Conservation (phyloP, 2,113 vertebrate species). For the Acrocephalus arundinaceus region DNA sequence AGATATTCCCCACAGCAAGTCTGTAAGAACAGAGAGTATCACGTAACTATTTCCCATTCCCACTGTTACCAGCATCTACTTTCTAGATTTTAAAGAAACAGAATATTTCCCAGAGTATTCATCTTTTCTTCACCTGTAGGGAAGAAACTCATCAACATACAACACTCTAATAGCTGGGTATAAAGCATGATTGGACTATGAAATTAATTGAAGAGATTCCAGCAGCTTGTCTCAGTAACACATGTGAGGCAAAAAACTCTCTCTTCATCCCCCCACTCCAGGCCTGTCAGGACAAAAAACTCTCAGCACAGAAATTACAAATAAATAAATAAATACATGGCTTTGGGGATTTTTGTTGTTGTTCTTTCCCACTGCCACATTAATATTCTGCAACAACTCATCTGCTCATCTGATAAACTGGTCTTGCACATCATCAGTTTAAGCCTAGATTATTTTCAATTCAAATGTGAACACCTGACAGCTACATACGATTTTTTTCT, state of each 20-base stretch:
- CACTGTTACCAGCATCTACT: not conserved
- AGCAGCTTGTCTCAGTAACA: not conserved
- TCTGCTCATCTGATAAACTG: not conserved
- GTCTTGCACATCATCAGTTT: not conserved
- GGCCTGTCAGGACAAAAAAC: not conserved
- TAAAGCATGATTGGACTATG: not conserved
- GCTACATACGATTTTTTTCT: not conserved
- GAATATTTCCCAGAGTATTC: not conserved
- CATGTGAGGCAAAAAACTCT: not conserved
- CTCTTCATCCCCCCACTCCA: rapidly evolving
- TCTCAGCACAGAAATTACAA: not conserved
- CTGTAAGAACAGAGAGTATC: not conserved
- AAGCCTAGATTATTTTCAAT: not conserved
- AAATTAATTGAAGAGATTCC: not conserved
- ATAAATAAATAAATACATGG: not conserved
- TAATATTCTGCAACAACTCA: not conserved
- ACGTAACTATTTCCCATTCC: not conserved
- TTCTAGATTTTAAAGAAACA: not conserved
- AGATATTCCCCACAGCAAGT: not conserved
- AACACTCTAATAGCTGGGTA: not conserved
- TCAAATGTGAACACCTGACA: not conserved
- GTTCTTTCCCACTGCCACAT: not conserved
- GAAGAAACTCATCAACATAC: not conserved
- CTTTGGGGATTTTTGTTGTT: not conserved
- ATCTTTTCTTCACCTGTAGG: not conserved